phyloP scores from a whole-genome alignment of 2,888 invertebrate species.

The Melinaea menophilus region DNA sequence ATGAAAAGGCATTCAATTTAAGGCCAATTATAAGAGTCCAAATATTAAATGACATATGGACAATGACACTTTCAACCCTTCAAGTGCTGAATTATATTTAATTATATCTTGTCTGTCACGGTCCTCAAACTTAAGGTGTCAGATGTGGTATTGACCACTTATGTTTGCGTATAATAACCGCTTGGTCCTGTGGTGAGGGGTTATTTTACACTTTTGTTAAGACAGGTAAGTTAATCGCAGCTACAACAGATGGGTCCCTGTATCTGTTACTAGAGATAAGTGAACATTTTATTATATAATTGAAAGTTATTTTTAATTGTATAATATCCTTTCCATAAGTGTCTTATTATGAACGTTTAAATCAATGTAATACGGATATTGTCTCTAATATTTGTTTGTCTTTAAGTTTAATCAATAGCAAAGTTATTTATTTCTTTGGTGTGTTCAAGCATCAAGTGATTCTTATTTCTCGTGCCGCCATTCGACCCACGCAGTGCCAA shows the following conservation, averaged over 20 bases:
- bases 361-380: too few relatives aligned
- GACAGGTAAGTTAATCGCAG: slow-evolving; percentile 39
- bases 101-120: slow-evolving; percentile 65
- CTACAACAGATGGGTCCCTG: slow-evolving; percentile 35
- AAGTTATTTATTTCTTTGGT: background rate
- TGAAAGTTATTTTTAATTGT: too few relatives aligned
- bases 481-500: slow-evolving; percentile 8
- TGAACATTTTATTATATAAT: too few relatives aligned
- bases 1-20: slow-evolving; percentile 28
- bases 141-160: slow-evolving; percentile 72
- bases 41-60: slow-evolving; percentile 55
- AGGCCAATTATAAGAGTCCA: slow-evolving; percentile 23
- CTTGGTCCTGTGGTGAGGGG: slow-evolving; percentile 51
- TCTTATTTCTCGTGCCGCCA: slow-evolving; percentile 6
- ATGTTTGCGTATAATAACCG: slow-evolving; percentile 47
- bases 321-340: too few relatives aligned
- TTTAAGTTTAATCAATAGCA: background rate
- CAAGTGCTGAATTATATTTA: slow-evolving; percentile 66
- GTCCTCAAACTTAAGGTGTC: slow-evolving; percentile 60
- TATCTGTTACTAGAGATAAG: slow-evolving; percentile 16
- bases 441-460: background rate
- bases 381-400: too few relatives aligned
- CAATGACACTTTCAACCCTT: slow-evolving; percentile 59
- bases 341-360: too few relatives aligned
- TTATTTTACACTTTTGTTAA: slow-evolving; percentile 50